These are phyloP conservation scores for Acanthornis magna DNA, from an alignment of 2,797 vertebrate genomes.

Conservation along the genomic window DNA sequence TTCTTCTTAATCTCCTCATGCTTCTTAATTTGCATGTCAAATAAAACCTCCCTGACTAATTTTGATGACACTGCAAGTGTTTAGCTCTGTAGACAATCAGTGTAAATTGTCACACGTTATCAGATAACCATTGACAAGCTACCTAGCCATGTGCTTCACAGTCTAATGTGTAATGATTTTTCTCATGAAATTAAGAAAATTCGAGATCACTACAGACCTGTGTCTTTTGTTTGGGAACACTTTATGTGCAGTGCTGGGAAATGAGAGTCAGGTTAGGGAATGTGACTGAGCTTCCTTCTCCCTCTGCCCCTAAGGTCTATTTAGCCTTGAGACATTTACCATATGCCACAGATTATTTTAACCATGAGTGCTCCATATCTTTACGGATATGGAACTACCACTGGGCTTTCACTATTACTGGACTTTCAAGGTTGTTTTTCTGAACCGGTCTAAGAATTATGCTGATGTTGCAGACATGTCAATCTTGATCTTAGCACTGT, in stretches of 20 bases:
- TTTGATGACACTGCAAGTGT: not conserved
- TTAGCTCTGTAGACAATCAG: not conserved
- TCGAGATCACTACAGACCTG: not conserved
- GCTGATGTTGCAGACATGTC: not conserved
- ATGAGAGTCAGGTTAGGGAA: not conserved
- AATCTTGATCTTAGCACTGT: not conserved
- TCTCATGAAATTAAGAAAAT: not conserved
- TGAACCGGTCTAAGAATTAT: not conserved
- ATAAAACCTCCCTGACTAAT: not conserved
- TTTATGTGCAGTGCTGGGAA: not conserved
- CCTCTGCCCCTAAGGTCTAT: not conserved
- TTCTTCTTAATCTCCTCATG: not conserved
- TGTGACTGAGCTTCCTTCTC: not conserved
- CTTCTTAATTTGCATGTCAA: constrained; percentile 25
- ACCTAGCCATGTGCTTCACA: not conserved
- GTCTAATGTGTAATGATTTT: not conserved
- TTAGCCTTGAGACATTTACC: not conserved
- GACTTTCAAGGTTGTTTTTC: not conserved
- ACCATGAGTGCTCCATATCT: not conserved
- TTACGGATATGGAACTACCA: not conserved
- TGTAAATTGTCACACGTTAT: not conserved
- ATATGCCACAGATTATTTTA: not conserved
- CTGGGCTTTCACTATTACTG: not conserved
- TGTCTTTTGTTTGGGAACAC: not conserved
- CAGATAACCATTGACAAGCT: not conserved